Base-by-base conservation (phyloP, 2,797 vertebrate genomes). In the Adrianichthys oophorus region DNA sequence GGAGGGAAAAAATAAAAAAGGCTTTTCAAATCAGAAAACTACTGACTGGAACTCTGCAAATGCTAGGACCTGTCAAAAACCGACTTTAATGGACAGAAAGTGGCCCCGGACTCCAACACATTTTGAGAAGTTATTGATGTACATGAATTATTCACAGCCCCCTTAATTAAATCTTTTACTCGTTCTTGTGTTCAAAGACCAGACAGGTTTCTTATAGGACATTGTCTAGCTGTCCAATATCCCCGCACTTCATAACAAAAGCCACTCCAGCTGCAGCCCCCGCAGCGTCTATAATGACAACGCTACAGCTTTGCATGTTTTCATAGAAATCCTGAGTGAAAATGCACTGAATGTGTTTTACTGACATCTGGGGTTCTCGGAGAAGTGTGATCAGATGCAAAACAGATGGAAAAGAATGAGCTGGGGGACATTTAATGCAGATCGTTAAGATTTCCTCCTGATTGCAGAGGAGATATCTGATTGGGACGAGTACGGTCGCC, bases 121-220 rank as follows among this genome's bases (percentile, higher is more conserved):
- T 73, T 55, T 72, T 65, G 53, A 78, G 60, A 59, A 43, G 44
- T 65, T 77, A 85, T 77, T 26, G 47, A 81, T 70, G 59, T 6
- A n/a, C 54, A 71, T 85, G 47, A 81, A 88, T 83, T 76, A 88
- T 90, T 89, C 74, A 89, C 48, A 0, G 12, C 47, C 56, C 42
- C 23, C 24, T 45, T 79, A 66, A 81, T 76, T 77, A 84, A 70
- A 74, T 71, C 62, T 58, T 78, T 65, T 19, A 61, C 52, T 24
- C 52, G 52, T 37, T 56, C 58, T 56, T 23, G 41, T 54, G 56
- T 63, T 58, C 47, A 66, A 41, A 74, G 63, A 65, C 68, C 46
- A 75, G 68, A 62, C 64, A 62, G 51, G 14, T 73, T 70, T 52
- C 52, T 59, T 49, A 43, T 48, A 48, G 48, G 59, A 50, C 1